phyloP scores from a whole-genome alignment of 2,797 vertebrate genomes.

The Crotalus adamanteus region DNA sequence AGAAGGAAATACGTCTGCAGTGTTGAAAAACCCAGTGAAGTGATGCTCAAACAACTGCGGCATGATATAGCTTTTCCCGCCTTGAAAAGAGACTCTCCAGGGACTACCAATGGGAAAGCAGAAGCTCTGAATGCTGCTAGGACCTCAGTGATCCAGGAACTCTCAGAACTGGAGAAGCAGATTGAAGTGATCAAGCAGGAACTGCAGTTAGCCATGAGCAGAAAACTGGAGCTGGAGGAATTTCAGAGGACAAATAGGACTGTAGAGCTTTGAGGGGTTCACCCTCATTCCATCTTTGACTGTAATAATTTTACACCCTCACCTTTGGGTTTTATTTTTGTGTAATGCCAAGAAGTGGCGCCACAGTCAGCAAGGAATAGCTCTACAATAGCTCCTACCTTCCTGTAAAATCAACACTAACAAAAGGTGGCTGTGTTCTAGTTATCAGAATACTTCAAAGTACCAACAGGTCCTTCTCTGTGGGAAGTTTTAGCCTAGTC shows the following conservation, averaged over 20 bases:
- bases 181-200: conserved; percentile 93
- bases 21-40: conserved; percentile 79
- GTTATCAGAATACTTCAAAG: conserved; percentile 52
- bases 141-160: conserved; percentile 86
- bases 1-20: conserved; percentile 75
- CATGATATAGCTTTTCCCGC: conserved; percentile 79
- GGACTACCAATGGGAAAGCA: conserved; percentile 87
- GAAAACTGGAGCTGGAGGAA: conserved; percentile 92
- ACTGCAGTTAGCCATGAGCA: conserved; percentile 88
- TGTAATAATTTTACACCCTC: conserved; percentile 53
- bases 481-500: conserved; percentile 40
- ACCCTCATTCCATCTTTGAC: not conserved
- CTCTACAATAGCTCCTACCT: conserved; percentile 12
- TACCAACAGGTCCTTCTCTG: conserved; percentile 41
- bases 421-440: conserved; percentile 32
- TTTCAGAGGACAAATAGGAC: conserved; percentile 82
- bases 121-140: conserved; percentile 75
- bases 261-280: conserved; percentile 65
- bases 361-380: conserved; percentile 44
- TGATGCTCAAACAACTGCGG: conserved; percentile 72
- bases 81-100: conserved; percentile 75
- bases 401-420: conserved; percentile 16
- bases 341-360: conserved; percentile 54
- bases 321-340: conserved; percentile 16
- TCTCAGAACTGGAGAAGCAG: conserved; percentile 90